Base-by-base conservation (phyloP, 2,113 vertebrate genomes). In the Mohoua ochrocephala region DNA sequence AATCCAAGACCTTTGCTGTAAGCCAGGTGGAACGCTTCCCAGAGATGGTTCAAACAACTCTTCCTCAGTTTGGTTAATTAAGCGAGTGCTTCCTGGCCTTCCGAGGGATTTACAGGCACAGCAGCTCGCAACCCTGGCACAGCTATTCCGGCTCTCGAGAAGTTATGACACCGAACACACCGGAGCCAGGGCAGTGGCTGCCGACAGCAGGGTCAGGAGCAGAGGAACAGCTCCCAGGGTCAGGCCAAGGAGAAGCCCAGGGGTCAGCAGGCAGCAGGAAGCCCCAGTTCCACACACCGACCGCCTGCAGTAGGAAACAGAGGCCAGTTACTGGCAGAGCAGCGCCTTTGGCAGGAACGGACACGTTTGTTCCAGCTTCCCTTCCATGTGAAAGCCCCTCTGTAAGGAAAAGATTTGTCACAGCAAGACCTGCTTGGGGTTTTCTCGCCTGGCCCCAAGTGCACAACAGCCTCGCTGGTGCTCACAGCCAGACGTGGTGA, bases 361-460 rank as follows among this genome's bases (percentile, higher is more conserved):
- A 80, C 74, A 94, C 44, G 81, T 89, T 96, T 92, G 78, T 78
- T 71, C 85, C 91, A 96, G 86, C 47, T 81, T 73, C 70, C 70
- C 63, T 54, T 89, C 70, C 61, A 10, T 21, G 50, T 45, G 84
- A 95, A 93, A 95, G 86, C 68, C 77, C 73, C 94, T 71, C n/a
- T n/a, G 49, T 60, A 30, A 94, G 70, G n/a, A 60, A 74, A 89
- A 65, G 44, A 61, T 91, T 67, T 83, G 67, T 93, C 90, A 67
- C 74, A 84, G 88, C 73, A 53, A 68, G 68, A 87, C n/a, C 42
- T 28, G 2, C 65, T 47, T 5, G 7, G 69, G 61, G 57, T 23
- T 79, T 90, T 67, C 65, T 86, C 6, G 3, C 54, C 63, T 7
- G 10, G 57, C 56, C 35, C 87, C 1, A 2, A 23, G 7, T 45